Evolutionary conservation across 2,888 invertebrate genomes (phyloP).

Genomic region (Epirrita christyi): DNA sequence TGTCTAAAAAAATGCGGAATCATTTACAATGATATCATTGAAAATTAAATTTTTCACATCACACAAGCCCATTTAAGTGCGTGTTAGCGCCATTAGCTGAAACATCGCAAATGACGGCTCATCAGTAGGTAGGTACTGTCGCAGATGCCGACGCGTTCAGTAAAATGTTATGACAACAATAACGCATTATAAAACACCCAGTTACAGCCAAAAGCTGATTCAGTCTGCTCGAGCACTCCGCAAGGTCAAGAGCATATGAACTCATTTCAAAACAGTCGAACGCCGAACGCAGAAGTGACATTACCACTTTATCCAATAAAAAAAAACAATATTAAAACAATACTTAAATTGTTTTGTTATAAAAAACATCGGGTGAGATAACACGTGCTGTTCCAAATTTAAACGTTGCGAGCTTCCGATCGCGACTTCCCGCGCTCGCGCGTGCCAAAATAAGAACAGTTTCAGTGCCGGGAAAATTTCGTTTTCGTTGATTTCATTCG

Average conservation of each 20-base stretch:
- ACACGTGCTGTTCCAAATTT: conserved; percentile 64
- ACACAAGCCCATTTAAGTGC: conserved; percentile 6
- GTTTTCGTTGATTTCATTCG: conserved; percentile 21
- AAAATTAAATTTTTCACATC: neutral
- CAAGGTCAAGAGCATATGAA: conserved; percentile 79
- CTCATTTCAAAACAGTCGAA: conserved; percentile 74
- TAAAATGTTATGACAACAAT: conserved; percentile 81
- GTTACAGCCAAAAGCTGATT: conserved; percentile 72
- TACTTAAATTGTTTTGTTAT: conserved; percentile 39
- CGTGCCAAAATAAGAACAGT: conserved; percentile 36
- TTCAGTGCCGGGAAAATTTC: conserved; percentile 41
- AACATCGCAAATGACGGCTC: conserved; percentile 12
- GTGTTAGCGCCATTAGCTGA: conserved; percentile 9
- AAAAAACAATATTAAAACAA: conserved; percentile 37
- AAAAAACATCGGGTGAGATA: conserved; percentile 35
- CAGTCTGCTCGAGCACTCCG: conserved; percentile 70
- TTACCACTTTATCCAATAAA: conserved; percentile 49
- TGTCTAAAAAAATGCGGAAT: too few relatives aligned
- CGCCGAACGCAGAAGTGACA: conserved; percentile 67
- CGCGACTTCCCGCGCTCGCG: conserved; percentile 51
- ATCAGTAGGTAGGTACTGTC: conserved; percentile 18
- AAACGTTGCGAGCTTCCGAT: conserved; percentile 51
- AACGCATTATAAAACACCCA: conserved; percentile 78
- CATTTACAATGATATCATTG: neutral
- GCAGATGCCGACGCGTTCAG: conserved; percentile 43